Conservation (phyloP, 2,797 vertebrate genomes). For the Hipposideros larvatus region DNA sequence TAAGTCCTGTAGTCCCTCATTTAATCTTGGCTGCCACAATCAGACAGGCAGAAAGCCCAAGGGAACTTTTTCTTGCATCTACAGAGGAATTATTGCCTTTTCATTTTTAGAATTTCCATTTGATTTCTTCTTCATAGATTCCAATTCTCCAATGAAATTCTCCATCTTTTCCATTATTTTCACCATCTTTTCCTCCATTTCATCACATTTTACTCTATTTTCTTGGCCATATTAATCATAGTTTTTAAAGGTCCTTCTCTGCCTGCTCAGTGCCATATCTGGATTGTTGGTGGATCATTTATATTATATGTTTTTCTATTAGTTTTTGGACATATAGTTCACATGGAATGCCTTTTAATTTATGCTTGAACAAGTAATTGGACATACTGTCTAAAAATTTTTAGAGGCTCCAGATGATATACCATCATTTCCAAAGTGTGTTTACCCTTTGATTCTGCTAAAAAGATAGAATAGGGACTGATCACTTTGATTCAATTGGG, state of each 20-base stretch:
- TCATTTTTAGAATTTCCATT: background rate
- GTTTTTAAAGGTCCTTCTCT: background rate
- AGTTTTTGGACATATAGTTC: background rate
- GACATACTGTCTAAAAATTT: background rate
- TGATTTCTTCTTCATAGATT: background rate
- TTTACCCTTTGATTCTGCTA: background rate
- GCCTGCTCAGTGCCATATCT: background rate
- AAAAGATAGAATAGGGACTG: background rate
- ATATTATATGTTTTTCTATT: background rate
- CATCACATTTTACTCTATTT: background rate
- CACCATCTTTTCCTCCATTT: background rate
- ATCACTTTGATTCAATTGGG: background rate
- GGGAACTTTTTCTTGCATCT: background rate
- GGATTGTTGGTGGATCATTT: background rate
- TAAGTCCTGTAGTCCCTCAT: background rate
- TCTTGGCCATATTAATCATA: background rate
- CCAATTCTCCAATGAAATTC: background rate
- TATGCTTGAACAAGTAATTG: background rate
- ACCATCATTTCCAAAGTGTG: background rate
- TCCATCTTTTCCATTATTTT: background rate
- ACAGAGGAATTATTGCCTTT: background rate
- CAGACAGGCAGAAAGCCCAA: background rate
- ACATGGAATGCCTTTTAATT: background rate
- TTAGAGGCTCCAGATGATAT: background rate
- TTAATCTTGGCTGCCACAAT: background rate